A percentile compares a stretch with the other conserved stretches of the same genome.
Evolutionary conservation across 1,140 invertebrate species (phyloP).

Genomic region (Drosophila navojoa): DNA sequence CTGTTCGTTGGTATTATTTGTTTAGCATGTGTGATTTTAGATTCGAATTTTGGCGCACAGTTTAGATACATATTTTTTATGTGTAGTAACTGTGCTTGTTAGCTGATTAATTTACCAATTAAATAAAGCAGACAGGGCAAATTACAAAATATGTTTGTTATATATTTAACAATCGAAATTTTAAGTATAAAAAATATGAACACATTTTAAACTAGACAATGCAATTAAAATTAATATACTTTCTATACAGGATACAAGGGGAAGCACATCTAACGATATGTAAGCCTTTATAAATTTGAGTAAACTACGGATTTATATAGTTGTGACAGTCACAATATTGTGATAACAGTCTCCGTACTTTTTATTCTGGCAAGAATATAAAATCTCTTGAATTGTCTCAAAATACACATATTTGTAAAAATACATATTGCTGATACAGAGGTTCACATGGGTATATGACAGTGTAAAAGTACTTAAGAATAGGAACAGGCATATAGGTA

Average conservation of each 20-base stretch:
- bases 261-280: background rate
- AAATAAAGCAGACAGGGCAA: background rate
- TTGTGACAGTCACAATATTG: slow-evolving; percentile 9
- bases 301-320: background rate
- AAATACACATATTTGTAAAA: background rate
- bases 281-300: background rate
- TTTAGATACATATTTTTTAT: background rate
- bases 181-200: background rate
- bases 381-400: background rate
- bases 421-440: background rate
- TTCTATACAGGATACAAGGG: background rate
- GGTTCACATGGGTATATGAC: background rate
- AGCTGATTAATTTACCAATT: background rate
- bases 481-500: slow-evolving; percentile 2
- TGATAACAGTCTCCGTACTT: slow-evolving; percentile 8
- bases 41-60: background rate
- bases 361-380: slow-evolving; percentile 17
- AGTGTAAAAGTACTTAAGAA: background rate
- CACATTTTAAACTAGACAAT: background rate
- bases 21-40: background rate
- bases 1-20: background rate
- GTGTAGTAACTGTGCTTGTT: too few relatives aligned
- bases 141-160: background rate
- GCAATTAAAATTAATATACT: background rate
- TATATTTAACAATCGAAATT: background rate